Conservation (phyloP, 1,140 invertebrate species). For the Cydia strobilella region DNA sequence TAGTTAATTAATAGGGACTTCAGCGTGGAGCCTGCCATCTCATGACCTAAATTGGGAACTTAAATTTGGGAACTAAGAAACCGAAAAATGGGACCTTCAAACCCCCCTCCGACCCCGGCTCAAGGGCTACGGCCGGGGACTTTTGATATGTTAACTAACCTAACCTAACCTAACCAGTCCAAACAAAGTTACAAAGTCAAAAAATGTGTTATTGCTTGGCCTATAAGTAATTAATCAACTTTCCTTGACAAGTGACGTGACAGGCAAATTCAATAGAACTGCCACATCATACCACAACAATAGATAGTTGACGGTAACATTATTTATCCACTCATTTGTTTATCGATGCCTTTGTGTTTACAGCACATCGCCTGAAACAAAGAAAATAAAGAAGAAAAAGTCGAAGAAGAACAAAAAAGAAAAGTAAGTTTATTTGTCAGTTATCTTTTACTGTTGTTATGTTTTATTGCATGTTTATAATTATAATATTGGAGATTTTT, state of each 20-base stretch:
- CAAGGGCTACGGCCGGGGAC: too few relatives aligned
- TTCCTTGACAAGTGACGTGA: neutral
- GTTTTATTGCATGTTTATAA: conserved; percentile 24
- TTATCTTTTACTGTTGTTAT: conserved; percentile 35
- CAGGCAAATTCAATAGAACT: neutral
- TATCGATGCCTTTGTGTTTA: conserved; percentile 47
- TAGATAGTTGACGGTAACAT: neutral
- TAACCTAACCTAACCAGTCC: too few relatives aligned
- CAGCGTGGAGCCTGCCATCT: too few relatives aligned
- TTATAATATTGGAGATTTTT: conserved; percentile 53
- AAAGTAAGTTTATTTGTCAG: conserved; percentile 77
- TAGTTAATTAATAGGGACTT: too few relatives aligned
- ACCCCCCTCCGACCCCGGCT: too few relatives aligned
- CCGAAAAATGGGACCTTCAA: too few relatives aligned
- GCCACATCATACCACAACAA: neutral
- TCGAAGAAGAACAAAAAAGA: conserved; percentile 86
- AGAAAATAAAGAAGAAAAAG: conserved; percentile 85
- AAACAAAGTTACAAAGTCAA: too few relatives aligned
- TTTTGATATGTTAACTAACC: too few relatives aligned
- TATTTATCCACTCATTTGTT: neutral
- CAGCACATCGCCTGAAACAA: conserved; percentile 83
- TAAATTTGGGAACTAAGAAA: too few relatives aligned
- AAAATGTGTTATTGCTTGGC: too few relatives aligned
- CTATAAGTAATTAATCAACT: neutral
- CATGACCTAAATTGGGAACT: too few relatives aligned